Conservation (phyloP, 2,797 vertebrate species). For the Threskiornis aethiopicus region DNA sequence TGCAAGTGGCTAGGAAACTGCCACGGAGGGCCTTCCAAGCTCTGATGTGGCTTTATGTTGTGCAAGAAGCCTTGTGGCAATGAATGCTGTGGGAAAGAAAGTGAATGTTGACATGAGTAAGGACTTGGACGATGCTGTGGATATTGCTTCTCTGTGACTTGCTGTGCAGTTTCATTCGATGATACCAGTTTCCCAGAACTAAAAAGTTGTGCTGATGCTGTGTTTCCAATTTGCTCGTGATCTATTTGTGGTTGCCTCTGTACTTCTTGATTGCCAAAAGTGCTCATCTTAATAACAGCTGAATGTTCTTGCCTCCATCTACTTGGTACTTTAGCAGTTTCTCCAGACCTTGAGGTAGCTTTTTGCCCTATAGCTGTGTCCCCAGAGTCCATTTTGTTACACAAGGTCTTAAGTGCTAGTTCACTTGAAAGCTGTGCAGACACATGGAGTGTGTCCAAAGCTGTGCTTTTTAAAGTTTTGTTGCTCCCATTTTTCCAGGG, state of each 20-base stretch:
- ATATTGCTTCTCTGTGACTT: constrained; percentile 83
- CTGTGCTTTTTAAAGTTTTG: constrained; percentile 77
- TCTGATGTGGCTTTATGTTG: constrained; percentile 90
- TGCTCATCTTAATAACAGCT: constrained; percentile 86
- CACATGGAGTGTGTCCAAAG: constrained; percentile 82
- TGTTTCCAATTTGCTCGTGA: constrained; percentile 80
- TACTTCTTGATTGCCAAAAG: constrained; percentile 85
- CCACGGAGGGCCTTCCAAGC: constrained; percentile 91
- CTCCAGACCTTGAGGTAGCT: constrained; percentile 88
- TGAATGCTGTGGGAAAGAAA: constrained; percentile 92
- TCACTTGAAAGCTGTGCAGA: constrained; percentile 79
- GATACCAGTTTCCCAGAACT: constrained; percentile 84
- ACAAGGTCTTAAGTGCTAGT: constrained; percentile 83
- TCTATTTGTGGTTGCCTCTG: constrained; percentile 84
- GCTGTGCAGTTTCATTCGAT: constrained; percentile 80
- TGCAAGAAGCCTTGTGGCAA: constrained; percentile 88
- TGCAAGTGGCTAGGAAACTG: constrained; percentile 88
- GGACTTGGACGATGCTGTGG: constrained; percentile 83
- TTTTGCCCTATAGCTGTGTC: constrained; percentile 88
- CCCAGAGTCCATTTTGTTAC: constrained; percentile 89
- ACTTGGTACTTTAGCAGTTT: constrained; percentile 86
- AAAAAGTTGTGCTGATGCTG: constrained; percentile 86
- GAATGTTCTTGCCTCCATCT: constrained; percentile 92
- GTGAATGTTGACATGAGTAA: constrained; percentile 88
- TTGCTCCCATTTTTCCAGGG: constrained; percentile 78